Evolutionary conservation across 2,888 invertebrate species (phyloP), one percentile per base, ranked within the genome.

Genomic region (Balanococcus diminutus): DNA sequence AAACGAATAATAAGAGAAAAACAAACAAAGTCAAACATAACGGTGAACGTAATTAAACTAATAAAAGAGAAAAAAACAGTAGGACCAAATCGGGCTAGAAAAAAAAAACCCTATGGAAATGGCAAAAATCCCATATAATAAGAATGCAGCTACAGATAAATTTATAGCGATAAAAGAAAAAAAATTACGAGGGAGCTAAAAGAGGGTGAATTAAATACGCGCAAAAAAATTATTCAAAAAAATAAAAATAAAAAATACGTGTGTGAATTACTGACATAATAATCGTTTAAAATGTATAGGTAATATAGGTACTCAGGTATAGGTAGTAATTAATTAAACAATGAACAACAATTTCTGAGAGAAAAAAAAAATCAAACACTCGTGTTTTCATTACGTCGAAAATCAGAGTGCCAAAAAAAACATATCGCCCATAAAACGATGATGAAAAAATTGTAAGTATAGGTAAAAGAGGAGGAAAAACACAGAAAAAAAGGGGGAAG

Each of bases 201-300:
- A 9, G 19, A 31, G 67, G 67, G 67, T 67, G 67, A 67, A 56
- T 22, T 56, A 4, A 67, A 28, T 25, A 67, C 67, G 67, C 67
- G 67, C 25, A 28, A 67, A 67, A 67, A 67, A 28, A n/a, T 46
- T 9, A 22, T 8, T 28, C 5, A 67, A 67, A n/a, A n/a, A n/a
- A n/a, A n/a, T n/a, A n/a, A n/a, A n/a, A n/a, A n/a, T n/a, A n/a
- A n/a, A 67, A 67, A 67, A 28, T 28, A 67, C 16, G 67, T 67
- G 67, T 67, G 67, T 67, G 67, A 67, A 67, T 67, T 67, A 67
- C 67, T 67, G 67, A 67, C 28, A 67, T 67, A 31, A 11, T 16
- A 42, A 56, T 56, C 0, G 1, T 56, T 56, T 56, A 22, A 56
- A 56, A 56, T 56, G 56, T 19, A 36, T 36, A 56, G 56, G 56